phyloP scores from a whole-genome alignment of 2,888 invertebrate genomes.

The Drosophila paranaensis region DNA sequence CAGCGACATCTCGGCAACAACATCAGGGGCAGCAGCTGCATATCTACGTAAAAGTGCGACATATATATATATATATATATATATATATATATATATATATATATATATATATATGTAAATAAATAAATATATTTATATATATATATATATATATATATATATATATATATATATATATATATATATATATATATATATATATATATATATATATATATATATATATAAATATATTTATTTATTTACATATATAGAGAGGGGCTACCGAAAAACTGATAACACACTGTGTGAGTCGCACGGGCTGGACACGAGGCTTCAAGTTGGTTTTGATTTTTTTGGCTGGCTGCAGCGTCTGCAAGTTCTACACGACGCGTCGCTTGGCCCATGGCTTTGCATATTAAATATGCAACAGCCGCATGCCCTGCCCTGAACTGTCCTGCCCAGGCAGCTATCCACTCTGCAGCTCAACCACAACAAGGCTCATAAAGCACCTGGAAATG shows the following conservation, averaged over 20 bases:
- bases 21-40: conserved; percentile 7
- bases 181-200: conserved; percentile 9
- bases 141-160: conserved; percentile 6
- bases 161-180: conserved; percentile 6
- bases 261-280: conserved; percentile 62
- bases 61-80: conserved; percentile 11
- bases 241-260: not conserved
- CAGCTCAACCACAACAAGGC: conserved; percentile 59
- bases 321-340: conserved; percentile 15
- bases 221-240: not conserved
- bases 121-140: conserved; percentile 6
- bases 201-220: conserved; percentile 6
- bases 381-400: conserved; percentile 79
- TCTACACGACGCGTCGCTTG: conserved; percentile 41
- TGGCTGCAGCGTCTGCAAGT: conserved; percentile 53
- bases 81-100: conserved; percentile 1
- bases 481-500: conserved; percentile 79
- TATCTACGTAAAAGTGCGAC: conserved; percentile 18
- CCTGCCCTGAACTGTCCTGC: too few species aligned
- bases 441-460: conserved; percentile 1
- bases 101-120: conserved; percentile 11
- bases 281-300: conserved; percentile 49
- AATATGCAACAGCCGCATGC: conserved; percentile 73
- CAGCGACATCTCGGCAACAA: conserved; percentile 21
- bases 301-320: conserved; percentile 35